Base-by-base conservation (phyloP, 2,888 invertebrate genomes). In the Tuberolachnus salignus region DNA sequence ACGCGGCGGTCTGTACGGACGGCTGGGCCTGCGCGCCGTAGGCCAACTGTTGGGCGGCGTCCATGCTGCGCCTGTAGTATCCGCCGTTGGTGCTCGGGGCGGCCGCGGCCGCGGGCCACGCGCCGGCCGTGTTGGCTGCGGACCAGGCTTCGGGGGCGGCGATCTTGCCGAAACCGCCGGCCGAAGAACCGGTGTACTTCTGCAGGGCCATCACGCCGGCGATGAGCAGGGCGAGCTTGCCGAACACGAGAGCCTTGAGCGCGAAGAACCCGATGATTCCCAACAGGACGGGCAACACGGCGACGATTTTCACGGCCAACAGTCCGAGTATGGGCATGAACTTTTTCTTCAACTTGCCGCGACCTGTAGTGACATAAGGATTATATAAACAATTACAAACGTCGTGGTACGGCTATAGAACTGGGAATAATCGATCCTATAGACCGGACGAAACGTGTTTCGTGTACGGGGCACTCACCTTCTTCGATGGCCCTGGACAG, bases 291-390 rank as follows among this genome's bases (percentile, higher is more conserved):
- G 92, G 92, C 0, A 91, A 85, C 0, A 94, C 85, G 0, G 92
- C 91, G 73, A 93, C 87, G 75, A 92, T 86, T 84, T 93, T 93
- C 26, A 91, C 89, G 51, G 91, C 93, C 21, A 91, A 87, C 0
- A 91, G 90, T 67, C 92, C 87, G 67, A 92, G 86, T 66, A 93
- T 85, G 1, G 92, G 92, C 83, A 87, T 89, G 46, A 92, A 85
- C 84, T 91, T 88, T 84, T 92, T 92, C 88, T 93, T 93, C 84
- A 92, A 88, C 86, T 91, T 93, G 44, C 89, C 92, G 59, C 93
- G 91, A 71, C 92, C 92, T 92, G 84, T 4, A 10, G n/a, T n/a
- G n/a, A n/a, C n/a, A n/a, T n/a, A n/a, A n/a, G n/a, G n/a, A n/a
- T n/a, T n/a, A n/a, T n/a, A n/a, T n/a, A 51, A 21, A 21, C 6